Evolutionary conservation across 2,888 invertebrate species (phyloP), one percentile per base, ranked within the genome.

Genomic region (Caradrina kadenii): DNA sequence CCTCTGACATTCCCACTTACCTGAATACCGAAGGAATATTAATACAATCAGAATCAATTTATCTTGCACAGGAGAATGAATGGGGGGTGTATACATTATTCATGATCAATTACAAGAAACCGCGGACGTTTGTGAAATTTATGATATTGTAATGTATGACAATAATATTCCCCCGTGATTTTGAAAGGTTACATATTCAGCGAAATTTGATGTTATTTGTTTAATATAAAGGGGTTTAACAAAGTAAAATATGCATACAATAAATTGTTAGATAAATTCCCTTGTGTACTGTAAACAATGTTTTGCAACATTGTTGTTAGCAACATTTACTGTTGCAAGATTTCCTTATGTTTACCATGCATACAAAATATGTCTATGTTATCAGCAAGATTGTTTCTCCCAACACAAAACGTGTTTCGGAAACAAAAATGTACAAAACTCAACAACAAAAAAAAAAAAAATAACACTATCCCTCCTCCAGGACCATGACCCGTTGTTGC

Each of bases 61-160:
- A 87, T 86, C 86, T 84, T 77, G 74, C 80, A 78, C 79, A 76
- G 66, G 63, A 77, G 79, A 77, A 86, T 76, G 79, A 83, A 83
- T 81, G 84, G 76, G 26, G 76, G 69, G 69, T 69, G 59, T 63
- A 82, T 87, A 86, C 86, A 88, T 88, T 86, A 87, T 87, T 86
- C 88, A 88, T 87, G 85, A 86, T 81, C 88, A 87, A 87, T 87
- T 88, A 88, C 81, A 80, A 84, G 84, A 81, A 83, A 80, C 84
- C 80, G 76, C 82, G 80, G 76, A 80, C 77, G 79, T 79, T 83
- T 83, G 84, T 75, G 67, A 78, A 83, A 87, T 88, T 86, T 82
- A 83, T 80, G 77, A 83, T 80, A 84, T 83, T 74, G 72, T 79
- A 73, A 85, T 73, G 58, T 71, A 64, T 59, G 59, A 83, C 81